Base-by-base conservation (phyloP, 2,113 vertebrate genomes). In the Thryonomys swinderianus region DNA sequence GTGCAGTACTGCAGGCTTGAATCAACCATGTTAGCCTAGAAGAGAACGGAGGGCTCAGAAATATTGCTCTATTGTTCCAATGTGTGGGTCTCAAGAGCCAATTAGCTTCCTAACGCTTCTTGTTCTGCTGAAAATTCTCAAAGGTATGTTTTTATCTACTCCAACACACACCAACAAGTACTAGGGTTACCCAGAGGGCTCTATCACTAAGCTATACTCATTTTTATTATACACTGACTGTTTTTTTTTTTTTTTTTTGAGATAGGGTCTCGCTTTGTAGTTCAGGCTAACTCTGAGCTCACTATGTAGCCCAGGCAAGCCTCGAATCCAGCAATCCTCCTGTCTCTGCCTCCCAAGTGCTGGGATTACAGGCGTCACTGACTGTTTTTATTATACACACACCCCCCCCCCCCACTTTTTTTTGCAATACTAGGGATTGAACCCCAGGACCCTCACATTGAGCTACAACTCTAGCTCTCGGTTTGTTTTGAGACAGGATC, bases 11-110 rank as follows among this genome's bases (percentile, higher is more conserved):
- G 3, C 18, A 21, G 25, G 37, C 61, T 57, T 51, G 69, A 27
- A 8, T 14, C 17, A 23, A 34, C 13, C 0, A 30, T 7, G 5
- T 7, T 66, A 51, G 40, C 20, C 59, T 3, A 2, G 2, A 23
- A 0, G 12, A 32, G 18, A 21, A 4, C 57, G 25, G 66, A 87
- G 67, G n/a, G 53, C 42, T 27, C 2, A 1, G 8, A 4, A 0
- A 30, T 0, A 1, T 0, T 27, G 20, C 61, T 2, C 48, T n/a
- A 17, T 55, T 7, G 61, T 37, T 27, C 25, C 0, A 32, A n/a
- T 62, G 1, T 3, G 20, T 18, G 11, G 27, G 76, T 34, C 45
- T 2, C 18, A 69, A 32, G 62, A 37, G 25, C 25, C 1, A 12
- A 32, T 23, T 21, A 2, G 51, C 37, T 57, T 69, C 30, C 62